Evolutionary conservation across 2,113 vertebrate genomes (phyloP).

Genomic region (Misgurnus mizolepis): DNA sequence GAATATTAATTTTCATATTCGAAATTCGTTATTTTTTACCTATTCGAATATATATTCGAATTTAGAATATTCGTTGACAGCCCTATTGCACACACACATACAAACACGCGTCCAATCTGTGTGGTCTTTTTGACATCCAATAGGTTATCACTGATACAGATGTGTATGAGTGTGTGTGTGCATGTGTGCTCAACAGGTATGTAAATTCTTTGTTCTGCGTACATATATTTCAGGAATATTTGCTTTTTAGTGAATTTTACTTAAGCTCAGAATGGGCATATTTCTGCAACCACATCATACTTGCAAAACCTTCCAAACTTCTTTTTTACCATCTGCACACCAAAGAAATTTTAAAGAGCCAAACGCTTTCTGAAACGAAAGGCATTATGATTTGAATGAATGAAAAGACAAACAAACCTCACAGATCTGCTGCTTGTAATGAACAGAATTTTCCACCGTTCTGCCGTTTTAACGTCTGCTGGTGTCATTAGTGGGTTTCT

Average conservation of each 20-base stretch:
- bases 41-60: too few species aligned
- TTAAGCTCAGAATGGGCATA: neutral
- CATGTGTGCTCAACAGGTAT: conserved; percentile 9
- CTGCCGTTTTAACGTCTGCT: conserved; percentile 33
- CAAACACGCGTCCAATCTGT: neutral
- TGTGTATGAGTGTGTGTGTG: neutral
- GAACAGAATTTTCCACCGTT: conserved; percentile 32
- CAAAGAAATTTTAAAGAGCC: conserved; percentile 13
- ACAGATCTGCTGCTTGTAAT: conserved; percentile 13
- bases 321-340: neutral
- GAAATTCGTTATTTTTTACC: too few species aligned
- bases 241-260: neutral
- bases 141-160: neutral
- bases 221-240: neutral
- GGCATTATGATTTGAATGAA: conserved; percentile 27
- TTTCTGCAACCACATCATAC: neutral
- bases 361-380: conserved; percentile 22
- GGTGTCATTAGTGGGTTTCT: conserved; percentile 52
- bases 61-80: too few species aligned
- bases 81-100: neutral
- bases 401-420: conserved; percentile 15
- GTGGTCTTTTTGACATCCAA: neutral
- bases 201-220: neutral
- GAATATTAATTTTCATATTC: too few species aligned
- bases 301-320: neutral